Percentiles rank a stretch among this genome's conserved stretches.
These are phyloP conservation scores for Lithobates pipiens DNA, from an alignment of 2,797 vertebrate species.

Conservation along the genomic window DNA sequence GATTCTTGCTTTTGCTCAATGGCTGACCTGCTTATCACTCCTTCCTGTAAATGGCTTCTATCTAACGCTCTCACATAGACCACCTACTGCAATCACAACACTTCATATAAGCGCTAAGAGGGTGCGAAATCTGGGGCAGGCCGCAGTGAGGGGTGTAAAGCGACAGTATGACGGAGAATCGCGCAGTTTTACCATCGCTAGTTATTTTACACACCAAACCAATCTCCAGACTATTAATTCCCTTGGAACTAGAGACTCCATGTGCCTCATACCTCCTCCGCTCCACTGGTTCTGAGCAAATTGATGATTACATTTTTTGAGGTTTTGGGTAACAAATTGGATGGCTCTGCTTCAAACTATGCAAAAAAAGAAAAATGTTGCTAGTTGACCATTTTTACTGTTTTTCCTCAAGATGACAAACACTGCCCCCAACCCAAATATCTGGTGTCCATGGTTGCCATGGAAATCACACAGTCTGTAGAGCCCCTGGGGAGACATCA, in stretches of 20 bases:
- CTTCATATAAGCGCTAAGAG: conserved; percentile 23
- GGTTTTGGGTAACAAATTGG: no score
- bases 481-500: conserved; percentile 33
- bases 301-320: no score
- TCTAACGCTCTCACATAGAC: neutral
- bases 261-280: no score
- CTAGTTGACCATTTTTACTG: neutral
- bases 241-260: no score
- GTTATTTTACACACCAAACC: no score
- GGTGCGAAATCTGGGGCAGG: conserved; percentile 19
- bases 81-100: conserved; percentile 18
- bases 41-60: neutral
- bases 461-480: conserved; percentile 40
- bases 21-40: no score
- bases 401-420: neutral
- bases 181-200: no score
- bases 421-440: neutral
- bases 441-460: conserved; percentile 42
- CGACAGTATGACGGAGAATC: no score
- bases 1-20: no score
- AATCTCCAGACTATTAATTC: no score
- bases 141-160: neutral
- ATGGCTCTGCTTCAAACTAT: no score
- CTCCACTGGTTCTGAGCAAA: no score
- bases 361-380: neutral